phyloP scores from a whole-genome alignment of 2,888 invertebrate species.

The Brachylomia viminalis region DNA sequence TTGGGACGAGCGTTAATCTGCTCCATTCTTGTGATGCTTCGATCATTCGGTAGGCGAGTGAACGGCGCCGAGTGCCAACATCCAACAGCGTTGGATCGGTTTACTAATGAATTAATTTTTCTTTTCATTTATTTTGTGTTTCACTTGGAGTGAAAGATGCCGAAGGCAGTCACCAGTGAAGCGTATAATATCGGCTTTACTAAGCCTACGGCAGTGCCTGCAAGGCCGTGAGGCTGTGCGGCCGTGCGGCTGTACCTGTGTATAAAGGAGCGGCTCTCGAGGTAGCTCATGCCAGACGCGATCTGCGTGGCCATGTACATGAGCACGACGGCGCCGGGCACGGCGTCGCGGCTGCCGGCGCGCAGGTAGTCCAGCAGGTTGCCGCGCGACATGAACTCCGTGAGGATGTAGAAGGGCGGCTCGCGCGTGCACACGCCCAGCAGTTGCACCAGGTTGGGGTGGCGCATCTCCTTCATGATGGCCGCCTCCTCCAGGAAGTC shows the following conservation, averaged over 20 bases:
- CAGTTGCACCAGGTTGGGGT: constrained; percentile 99
- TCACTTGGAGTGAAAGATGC: not conserved
- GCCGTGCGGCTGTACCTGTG: constrained; percentile 91
- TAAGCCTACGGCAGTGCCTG: not conserved
- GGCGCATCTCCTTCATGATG: constrained; percentile 99
- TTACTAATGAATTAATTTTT: not conserved
- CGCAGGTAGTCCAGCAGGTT: constrained; percentile 99
- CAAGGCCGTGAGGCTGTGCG: not conserved
- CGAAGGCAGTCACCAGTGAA: not conserved
- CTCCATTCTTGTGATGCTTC: no score
- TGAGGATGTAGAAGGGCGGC: constrained; percentile 99
- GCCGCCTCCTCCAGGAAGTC: constrained; percentile 99
- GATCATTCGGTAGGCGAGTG: no score
- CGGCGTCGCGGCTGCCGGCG: constrained; percentile 95
- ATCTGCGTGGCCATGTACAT: constrained; percentile 99
- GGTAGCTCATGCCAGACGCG: constrained; percentile 99
- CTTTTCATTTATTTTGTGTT: not conserved
- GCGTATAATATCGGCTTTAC: not conserved
- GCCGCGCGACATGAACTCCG: constrained; percentile 99
- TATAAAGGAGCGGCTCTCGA: constrained; percentile 98
- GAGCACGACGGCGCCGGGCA: constrained; percentile 98
- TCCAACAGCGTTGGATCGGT: not conserved
- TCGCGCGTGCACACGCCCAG: constrained; percentile 99
- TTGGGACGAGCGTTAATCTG: no score
- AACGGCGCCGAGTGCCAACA: not conserved